Evolutionary conservation across 2,113 vertebrate genomes (phyloP).

Genomic region (Mustela lutreola): DNA sequence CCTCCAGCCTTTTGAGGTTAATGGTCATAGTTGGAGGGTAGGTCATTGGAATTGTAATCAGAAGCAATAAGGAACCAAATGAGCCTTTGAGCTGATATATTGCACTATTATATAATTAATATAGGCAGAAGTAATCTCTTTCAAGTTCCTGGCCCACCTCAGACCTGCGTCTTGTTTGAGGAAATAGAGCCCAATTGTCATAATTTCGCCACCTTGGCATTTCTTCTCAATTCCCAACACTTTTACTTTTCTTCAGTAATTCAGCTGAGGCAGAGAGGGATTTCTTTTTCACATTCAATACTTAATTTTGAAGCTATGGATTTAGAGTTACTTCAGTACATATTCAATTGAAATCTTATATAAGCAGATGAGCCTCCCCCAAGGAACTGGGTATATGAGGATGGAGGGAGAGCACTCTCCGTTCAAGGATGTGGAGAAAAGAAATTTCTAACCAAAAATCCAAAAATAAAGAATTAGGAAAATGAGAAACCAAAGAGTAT

Average conservation of each 20-base stretch:
- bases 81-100: not conserved
- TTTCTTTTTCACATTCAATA: not conserved
- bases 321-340: not conserved
- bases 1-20: conserved; percentile 5
- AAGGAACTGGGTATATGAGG: not conserved
- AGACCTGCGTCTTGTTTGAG: not conserved
- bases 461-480: conserved; percentile 49
- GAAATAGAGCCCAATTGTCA: not conserved
- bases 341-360: conserved; percentile 4
- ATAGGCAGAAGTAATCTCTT: not conserved
- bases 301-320: not conserved
- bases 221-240: not conserved
- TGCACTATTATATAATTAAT: not conserved
- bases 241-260: not conserved
- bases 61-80: not conserved
- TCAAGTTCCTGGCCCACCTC: not conserved
- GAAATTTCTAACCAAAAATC: conserved; percentile 36
- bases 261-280: not conserved
- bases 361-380: not conserved
- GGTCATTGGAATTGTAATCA: not conserved
- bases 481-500: not conserved
- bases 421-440: not conserved
- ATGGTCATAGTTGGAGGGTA: not conserved
- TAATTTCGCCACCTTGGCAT: not conserved
- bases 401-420: not conserved